Base-by-base conservation (phyloP, 2,888 invertebrate species). In the Xestia ashworthii region DNA sequence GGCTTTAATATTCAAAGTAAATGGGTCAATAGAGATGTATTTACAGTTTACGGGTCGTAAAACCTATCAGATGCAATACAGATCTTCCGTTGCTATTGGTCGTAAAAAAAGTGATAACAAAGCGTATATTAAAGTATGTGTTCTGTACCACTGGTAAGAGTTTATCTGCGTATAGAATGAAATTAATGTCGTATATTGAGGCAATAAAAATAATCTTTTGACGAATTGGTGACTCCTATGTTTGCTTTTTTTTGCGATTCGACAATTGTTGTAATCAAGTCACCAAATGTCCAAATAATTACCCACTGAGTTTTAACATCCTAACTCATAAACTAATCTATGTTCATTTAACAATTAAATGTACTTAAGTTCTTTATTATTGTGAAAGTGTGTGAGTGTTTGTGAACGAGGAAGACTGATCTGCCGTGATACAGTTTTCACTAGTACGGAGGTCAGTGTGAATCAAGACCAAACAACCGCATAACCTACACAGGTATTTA, bases 21-120 rank as follows among this genome's bases (percentile, higher is more conserved):
- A 65, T 81, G 50, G 79, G 77, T 72, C 77, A 70, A 53, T 76
- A 77, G 69, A n/a, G 46, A 84, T 64, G 48, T 76, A 70, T 77
- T 65, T 55, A 74, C 72, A 58, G 76, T 48, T 60, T 60, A 73
- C 32, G 58, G 11, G 22, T 77, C 76, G 55, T 86, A 80, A 78
- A 87, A 75, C 53, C 50, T 32, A 67, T 81, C 53, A 48, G n/a
- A 66, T 68, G n/a, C 60, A 38, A 60, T 46, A 65, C 25, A 25
- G 25, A 69, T 69, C n/a, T 70, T 48, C 46, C 32, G 6, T 60
- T 62, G 65, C 71, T 69, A 69, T 74, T 48, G 58, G 12, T 73
- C 81, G 58, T 80, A 84, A 82, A 84, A 32, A 5, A 22, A 53
- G 62, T 66, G 82, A 62, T 80, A 72, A 44, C 53, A 70, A 48